Conservation (phyloP, 2,113 vertebrate species). For the Sapayoa aenigma region DNA sequence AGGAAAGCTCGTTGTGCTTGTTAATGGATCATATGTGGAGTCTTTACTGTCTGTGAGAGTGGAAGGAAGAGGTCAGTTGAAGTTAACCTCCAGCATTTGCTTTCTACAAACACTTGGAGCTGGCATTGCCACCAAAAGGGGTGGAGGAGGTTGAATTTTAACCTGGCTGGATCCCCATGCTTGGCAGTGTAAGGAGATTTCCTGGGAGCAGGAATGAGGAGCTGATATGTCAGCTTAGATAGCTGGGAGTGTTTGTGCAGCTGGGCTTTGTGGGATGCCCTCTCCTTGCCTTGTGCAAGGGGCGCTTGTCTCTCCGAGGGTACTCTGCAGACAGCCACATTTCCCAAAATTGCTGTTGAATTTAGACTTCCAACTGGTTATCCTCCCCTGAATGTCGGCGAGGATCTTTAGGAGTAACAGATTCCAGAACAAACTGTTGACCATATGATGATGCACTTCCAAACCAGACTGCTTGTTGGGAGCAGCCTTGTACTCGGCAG, state of each 20-base stretch:
- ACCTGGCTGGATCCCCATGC: conserved; percentile 15
- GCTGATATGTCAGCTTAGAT: not conserved
- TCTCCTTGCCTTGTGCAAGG: not conserved
- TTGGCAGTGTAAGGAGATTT: conserved; percentile 1
- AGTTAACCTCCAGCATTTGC: conserved; percentile 1
- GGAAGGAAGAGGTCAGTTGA: not conserved
- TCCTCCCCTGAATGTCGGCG: not conserved
- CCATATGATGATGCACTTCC: conserved; percentile 12
- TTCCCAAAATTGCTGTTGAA: not conserved
- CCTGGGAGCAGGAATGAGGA: not conserved
- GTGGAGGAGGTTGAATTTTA: conserved; percentile 60
- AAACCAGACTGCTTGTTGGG: conserved; percentile 27
- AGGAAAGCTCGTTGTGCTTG: not conserved
- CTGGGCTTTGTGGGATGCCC: conserved; percentile 17
- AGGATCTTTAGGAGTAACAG: conserved; percentile 34
- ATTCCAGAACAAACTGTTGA: conserved; percentile 46
- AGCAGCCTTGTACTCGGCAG: conserved; percentile 24
- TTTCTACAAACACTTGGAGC: not conserved
- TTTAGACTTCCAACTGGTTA: not conserved
- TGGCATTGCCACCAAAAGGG: not conserved
- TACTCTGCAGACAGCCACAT: not conserved
- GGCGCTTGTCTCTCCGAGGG: not conserved
- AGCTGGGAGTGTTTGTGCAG: not conserved
- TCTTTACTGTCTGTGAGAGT: not conserved
- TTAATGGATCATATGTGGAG: not conserved